Evolutionary conservation across 1,140 invertebrate genomes (phyloP), one percentile per base, ranked within the genome.

Genomic region (Paraescarpia echinospica): DNA sequence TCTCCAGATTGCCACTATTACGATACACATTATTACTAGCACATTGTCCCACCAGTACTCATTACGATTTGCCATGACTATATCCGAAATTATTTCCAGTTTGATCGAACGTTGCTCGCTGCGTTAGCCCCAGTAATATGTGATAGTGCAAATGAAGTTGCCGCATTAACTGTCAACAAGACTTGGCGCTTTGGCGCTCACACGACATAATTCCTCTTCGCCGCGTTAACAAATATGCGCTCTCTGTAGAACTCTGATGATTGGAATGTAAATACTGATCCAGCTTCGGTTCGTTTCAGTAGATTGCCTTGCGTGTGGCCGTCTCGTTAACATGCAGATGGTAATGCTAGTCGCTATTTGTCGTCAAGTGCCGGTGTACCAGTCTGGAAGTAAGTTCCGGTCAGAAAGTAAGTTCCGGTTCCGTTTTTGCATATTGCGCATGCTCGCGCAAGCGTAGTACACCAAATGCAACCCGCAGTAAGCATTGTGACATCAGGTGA

Each of bases 251-350:
- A 77, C 22, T 12, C 22, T 77, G 12, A 12, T 77, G 59, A 77
- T 77, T 77, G 59, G 59, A 77, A 77, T 77, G 59, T 77, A 77
- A 77, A 77, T 77, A 77, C 59, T 77, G 59, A 77, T 77, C 59
- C 2, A 27, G 2, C 59, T 2, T 22, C 59, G 59, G 9, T 77
- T 77, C 59, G 59, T 77, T 77, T 77, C 27, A 31, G 59, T 77
- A 77, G 59, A 77, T 77, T 77, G 2, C 59, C 0, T 77, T 31
- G 59, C 59, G 59, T 77, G 59, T 27, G 27, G 59, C 59, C 9
- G 59, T 77, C 59, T 77, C 9, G 59, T 77, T 77, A 77, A 77
- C 59, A 77, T 31, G 59, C 59, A 77, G 59, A 77, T 77, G 59
- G 59, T 31, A 31, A 31, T 77, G 22, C 41, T 77, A 5, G 2